Conservation (phyloP, 2,888 invertebrate genomes). For the Exephanes ischioxanthus region DNA sequence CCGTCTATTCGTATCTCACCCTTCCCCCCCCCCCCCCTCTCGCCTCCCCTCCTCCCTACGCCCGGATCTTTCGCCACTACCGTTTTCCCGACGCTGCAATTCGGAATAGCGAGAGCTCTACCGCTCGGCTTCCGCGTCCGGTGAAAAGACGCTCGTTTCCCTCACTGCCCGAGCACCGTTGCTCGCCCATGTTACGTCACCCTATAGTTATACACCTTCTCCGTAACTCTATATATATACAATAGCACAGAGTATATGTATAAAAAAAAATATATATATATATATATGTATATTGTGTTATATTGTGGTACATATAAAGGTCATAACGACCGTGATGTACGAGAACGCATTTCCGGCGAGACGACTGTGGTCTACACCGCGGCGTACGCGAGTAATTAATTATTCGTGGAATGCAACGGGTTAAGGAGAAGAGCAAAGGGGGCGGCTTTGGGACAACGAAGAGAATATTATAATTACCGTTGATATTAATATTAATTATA, state of each 20-base stretch:
- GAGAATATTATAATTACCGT: not conserved
- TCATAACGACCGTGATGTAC: conserved; percentile 33
- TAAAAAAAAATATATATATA: not conserved
- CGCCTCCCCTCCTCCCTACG: no score
- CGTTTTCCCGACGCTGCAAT: conserved; percentile 53
- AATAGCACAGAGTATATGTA: not conserved
- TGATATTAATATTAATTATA: not conserved
- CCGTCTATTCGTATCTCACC: not conserved
- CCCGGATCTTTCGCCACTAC: conserved; percentile 10
- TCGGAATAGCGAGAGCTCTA: conserved; percentile 48
- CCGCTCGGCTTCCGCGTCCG: conserved; percentile 67
- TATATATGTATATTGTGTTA: not conserved
- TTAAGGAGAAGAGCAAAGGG: not conserved
- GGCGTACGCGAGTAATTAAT: conserved; percentile 43
- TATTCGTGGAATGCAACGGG: conserved; percentile 42
- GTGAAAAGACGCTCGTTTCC: conserved; percentile 65
- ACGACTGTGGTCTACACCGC: not conserved
- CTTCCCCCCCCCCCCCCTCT: not conserved
- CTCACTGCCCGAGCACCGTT: conserved; percentile 47
- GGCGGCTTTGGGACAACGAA: not conserved
- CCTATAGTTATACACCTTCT: conserved; percentile 1
- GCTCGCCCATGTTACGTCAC: not conserved
- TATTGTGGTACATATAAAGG: conserved; percentile 31
- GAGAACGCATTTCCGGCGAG: conserved; percentile 39
- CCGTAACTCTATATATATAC: not conserved